Base-by-base conservation (phyloP, 2,797 vertebrate genomes). In the Tarsius wallacei region DNA sequence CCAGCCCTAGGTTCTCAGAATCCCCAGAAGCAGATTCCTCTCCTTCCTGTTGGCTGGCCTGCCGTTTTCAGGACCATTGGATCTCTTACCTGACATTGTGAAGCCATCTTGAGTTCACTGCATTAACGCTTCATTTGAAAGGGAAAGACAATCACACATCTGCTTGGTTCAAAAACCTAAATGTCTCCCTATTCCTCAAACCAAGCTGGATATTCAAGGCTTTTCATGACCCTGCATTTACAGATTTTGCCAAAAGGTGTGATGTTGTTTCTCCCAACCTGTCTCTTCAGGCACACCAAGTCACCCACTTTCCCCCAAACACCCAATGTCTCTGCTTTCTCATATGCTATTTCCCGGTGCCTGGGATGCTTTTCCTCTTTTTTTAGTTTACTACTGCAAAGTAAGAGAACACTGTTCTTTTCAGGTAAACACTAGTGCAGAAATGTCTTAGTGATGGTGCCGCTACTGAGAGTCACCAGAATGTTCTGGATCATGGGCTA, bases 111-210 rank as follows among this genome's bases (percentile, higher is more conserved):
- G 61, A 68, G 19, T 66, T 92, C 24, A 74, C 31, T 94, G 85
- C 4, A 78, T 31, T 70, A 31, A 53, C 10, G 14, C 12, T 5
- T 87, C 47, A 36, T 28, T 51, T 26, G 36, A 93, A 96, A 93
- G 2, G 42, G 15, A 77, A 73, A 81, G 14, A 42, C 19, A 14
- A 90, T 64, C 15, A 31, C 2, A 0, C 61, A n/a, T 87, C 51
- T 91, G 21, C 26, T 78, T 59, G 19, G 59, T 94, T 87, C 55
- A 33, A 31, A 95, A 90, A 49, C 15, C 26, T 82, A 77, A 3
- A 21, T 26, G 36, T 73, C 15, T 85, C 19, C 10, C 13, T 7
- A 28, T 92, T 87, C 31, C 28, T 14, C 0, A 51, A 90, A 87
- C 22, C 15, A 66, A 2, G 10, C 53, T 33, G 16, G 19, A 16